These are phyloP conservation scores for Bombycilla garrulus DNA, from an alignment of 2,113 vertebrate genomes.

Conservation along the genomic window DNA sequence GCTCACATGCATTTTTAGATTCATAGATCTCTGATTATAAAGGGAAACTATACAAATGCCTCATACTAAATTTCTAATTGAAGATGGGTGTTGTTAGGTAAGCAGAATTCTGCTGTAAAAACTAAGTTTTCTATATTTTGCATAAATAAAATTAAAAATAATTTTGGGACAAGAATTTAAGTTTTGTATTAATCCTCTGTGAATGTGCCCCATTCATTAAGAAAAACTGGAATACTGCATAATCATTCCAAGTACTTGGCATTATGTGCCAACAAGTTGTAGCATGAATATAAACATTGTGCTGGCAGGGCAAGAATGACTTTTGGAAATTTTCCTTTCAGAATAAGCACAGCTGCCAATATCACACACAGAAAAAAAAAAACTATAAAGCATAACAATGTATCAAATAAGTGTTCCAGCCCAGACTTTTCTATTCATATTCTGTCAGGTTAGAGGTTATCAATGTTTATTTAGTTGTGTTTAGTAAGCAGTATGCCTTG, in stretches of 20 bases:
- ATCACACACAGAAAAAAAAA: not conserved
- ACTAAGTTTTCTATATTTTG: not conserved
- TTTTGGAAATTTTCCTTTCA: constrained; percentile 11
- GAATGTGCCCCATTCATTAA: not conserved
- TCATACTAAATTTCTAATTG: not conserved
- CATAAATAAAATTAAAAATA: not conserved
- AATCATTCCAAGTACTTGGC: not conserved
- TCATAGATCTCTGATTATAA: not conserved
- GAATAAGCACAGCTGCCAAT: not conserved
- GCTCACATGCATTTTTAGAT: not conserved
- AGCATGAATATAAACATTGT: constrained; percentile 15
- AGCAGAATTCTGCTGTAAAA: not conserved
- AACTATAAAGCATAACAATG: not conserved
- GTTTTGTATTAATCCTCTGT: not conserved
- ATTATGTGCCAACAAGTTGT: not conserved
- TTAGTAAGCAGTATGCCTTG: not conserved
- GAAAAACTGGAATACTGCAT: not conserved
- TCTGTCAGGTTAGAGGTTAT: not conserved
- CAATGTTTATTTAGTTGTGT: not conserved
- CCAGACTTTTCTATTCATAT: not conserved
- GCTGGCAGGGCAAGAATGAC: not conserved
- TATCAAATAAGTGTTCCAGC: not conserved
- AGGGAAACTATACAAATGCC: not conserved
- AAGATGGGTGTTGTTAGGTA: not conserved
- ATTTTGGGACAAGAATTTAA: not conserved